These are phyloP conservation scores for Podotricha telesiphe DNA, from an alignment of 2,888 invertebrate genomes.

Conservation along the genomic window DNA sequence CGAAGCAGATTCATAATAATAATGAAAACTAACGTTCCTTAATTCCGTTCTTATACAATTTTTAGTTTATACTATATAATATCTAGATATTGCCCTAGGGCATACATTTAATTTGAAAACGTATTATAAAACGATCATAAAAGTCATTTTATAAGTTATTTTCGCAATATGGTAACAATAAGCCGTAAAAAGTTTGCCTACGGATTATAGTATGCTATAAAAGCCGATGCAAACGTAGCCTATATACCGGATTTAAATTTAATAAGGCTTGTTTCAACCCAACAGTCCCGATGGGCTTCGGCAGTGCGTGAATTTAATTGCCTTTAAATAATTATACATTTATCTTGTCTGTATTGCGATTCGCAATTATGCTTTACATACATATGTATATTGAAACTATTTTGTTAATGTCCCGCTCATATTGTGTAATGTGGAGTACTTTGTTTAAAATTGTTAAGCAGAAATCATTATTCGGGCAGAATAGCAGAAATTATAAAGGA, in stretches of 20 bases:
- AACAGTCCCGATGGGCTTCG: slow-evolving; percentile 34
- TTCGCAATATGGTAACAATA: slow-evolving; percentile 33
- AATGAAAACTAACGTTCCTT: too few species aligned
- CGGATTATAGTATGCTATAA: slow-evolving; percentile 52
- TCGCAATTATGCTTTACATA: slow-evolving; percentile 23
- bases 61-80: too few species aligned
- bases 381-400: slow-evolving; percentile 19
- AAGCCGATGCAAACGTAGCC: slow-evolving; percentile 48
- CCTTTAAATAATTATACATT: slow-evolving; percentile 35
- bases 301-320: slow-evolving; percentile 34
- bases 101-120: neutral
- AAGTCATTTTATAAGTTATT: slow-evolving; percentile 43
- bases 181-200: slow-evolving; percentile 45
- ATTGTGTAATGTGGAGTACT: neutral
- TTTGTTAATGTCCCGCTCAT: neutral
- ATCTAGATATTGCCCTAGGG: too few species aligned
- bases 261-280: slow-evolving; percentile 67
- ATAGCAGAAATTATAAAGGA: too few species aligned
- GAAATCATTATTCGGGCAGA: neutral
- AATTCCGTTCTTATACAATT: too few species aligned
- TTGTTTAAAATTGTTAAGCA: neutral
- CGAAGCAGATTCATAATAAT: too few species aligned
- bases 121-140: slow-evolving; percentile 36
- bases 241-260: slow-evolving; percentile 69
- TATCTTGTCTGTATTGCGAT: slow-evolving; percentile 24